These are phyloP conservation scores for Sebastiscus tertius DNA, from an alignment of 2,797 vertebrate genomes.

Conservation along the genomic window DNA sequence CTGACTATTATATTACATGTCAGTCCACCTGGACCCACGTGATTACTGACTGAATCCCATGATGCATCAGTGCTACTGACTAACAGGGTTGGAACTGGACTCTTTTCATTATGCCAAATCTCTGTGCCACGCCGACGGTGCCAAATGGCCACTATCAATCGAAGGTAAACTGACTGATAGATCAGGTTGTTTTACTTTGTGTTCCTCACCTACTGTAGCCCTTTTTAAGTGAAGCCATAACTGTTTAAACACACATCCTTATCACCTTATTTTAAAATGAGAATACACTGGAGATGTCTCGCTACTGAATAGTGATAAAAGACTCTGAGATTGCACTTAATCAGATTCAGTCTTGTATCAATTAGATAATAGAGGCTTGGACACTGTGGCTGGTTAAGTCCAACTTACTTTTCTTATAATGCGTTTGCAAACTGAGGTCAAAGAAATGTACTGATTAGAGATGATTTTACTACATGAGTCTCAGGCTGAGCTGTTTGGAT, in stretches of 20 bases:
- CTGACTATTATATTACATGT: background rate
- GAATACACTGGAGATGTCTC: slow-evolving; percentile 41
- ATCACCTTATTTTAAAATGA: slow-evolving; percentile 1
- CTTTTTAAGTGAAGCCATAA: slow-evolving; percentile 10
- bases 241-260: background rate
- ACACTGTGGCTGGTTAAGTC: background rate
- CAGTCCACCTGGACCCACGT: background rate
- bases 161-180: background rate
- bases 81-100: background rate
- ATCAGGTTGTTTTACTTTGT: slow-evolving; percentile 6
- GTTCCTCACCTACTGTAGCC: background rate
- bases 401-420: background rate
- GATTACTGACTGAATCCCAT: background rate
- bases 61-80: slow-evolving; percentile 17
- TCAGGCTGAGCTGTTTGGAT: slow-evolving; percentile 3
- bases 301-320: slow-evolving; percentile 26
- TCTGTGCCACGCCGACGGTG: slow-evolving; percentile 7
- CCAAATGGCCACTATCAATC: slow-evolving; percentile 10
- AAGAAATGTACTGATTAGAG: background rate
- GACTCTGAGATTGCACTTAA: slow-evolving; percentile 42
- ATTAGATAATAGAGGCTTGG: background rate
- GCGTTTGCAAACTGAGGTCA: background rate
- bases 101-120: slow-evolving; percentile 21
- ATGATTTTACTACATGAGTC: background rate
- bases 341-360: background rate